phyloP scores from a whole-genome alignment of 2,797 vertebrate genomes.

The Premnoplex brunnescens region DNA sequence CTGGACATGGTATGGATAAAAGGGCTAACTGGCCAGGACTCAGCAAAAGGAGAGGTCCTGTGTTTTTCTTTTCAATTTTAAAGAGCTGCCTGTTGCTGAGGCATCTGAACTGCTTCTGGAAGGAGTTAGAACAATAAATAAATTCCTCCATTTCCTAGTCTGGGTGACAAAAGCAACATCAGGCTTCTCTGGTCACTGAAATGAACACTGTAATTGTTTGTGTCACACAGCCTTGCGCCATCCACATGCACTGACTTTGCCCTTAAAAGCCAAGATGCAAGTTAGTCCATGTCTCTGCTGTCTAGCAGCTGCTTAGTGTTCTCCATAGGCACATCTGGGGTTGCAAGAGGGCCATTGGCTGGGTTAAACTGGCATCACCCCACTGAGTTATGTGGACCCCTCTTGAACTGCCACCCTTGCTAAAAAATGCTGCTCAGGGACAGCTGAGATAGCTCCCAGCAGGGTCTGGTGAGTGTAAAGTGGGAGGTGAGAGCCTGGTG shows the following conservation, averaged over 20 bases:
- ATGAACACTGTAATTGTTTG: not conserved
- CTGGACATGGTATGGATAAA: not conserved
- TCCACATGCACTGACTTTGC: not conserved
- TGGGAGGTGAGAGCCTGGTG: not conserved
- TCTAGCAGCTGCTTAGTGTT: not conserved
- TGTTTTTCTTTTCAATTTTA: not conserved
- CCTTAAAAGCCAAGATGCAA: not conserved
- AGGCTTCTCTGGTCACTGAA: not conserved
- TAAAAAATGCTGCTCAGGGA: not conserved
- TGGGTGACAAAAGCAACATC: not conserved
- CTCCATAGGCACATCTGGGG: fast-evolving
- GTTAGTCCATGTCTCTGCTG: not conserved
- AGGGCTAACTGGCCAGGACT: not conserved
- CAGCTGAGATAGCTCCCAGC: not conserved
- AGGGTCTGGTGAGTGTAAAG: not conserved
- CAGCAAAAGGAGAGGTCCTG: not conserved
- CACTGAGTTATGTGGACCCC: not conserved
- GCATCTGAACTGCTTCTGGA: not conserved
- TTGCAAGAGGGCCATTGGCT: not conserved
- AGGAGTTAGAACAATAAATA: not conserved
- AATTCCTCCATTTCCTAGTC: not conserved
- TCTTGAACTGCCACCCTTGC: not conserved
- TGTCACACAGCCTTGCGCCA: not conserved
- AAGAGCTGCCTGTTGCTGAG: not conserved
- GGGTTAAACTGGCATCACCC: not conserved